Base-by-base conservation (phyloP, 2,797 vertebrate species). In the Catamblyrhynchus diadema region DNA sequence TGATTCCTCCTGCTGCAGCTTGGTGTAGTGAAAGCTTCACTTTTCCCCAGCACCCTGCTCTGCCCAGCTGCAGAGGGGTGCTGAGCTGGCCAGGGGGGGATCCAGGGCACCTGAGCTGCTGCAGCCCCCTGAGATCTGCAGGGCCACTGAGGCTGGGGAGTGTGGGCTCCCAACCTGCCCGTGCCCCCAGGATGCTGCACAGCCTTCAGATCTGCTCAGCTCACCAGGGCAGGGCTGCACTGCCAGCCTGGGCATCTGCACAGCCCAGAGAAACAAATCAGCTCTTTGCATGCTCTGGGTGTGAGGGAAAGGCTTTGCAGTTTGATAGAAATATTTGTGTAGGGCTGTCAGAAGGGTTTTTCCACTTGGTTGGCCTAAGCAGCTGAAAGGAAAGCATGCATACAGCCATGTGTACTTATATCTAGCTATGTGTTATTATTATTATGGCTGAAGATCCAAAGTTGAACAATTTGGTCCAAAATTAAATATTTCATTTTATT, bases 301-400 rank as follows among this genome's bases (percentile, higher is more conserved):
- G 75, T 4, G 62, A 86, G 48, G 69, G 86, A 69, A 89, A 72
- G 23, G 54, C 62, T 70, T 72, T 75, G 87, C 85, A 24, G 21
- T 56, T 90, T 79, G 80, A 72, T 70, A 88, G 77, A 88, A 92
- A 81, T 95, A 64, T 53, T 75, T 81, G 42, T 59, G 61, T 81
- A n/a, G 64, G 48, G 56, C 82, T 90, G 85, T 91, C 85, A 86
- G 80, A 75, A 88, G 54, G 54, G 48, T 66, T 88, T 94, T 96
- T 95, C 83, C 62, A 42, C 82, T 86, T 84, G 16, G 12, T 56
- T 90, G 82, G 54, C 86, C 91, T 72, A 86, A 91, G 69, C 73
- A 56, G 70, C 53, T 88, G 80, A 91, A 92, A 92, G 75, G 57
- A 85, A 89, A 88, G 57, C 24, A 3, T 18, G 30, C 25, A 11